Evolutionary conservation across 2,888 invertebrate genomes (phyloP).

Genomic region (Hermodice carunculata): DNA sequence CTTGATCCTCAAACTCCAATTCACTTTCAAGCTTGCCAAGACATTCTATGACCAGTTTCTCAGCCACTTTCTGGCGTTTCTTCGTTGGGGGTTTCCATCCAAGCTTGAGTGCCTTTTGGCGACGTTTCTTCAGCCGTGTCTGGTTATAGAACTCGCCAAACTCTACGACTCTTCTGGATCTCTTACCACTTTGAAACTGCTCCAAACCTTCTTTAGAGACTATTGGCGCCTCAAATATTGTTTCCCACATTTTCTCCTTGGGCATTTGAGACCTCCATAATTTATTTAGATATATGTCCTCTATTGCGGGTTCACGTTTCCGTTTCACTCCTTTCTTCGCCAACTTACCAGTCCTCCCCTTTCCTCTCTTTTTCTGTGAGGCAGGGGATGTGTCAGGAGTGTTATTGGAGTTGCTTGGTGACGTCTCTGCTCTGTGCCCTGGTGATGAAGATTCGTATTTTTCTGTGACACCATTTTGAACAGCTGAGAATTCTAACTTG

Average conservation of each 20-base stretch:
- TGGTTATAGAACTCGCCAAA: conserved; percentile 14
- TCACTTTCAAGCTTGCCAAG: too few species aligned
- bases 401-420: too few species aligned
- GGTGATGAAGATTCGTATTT: background rate
- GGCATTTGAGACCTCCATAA: conserved; percentile 39
- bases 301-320: conserved; percentile 11
- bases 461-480: background rate
- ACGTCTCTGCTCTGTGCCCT: too few species aligned
- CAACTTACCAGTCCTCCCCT: too few species aligned
- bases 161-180: background rate
- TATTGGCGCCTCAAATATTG: conserved; percentile 32
- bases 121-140: conserved; percentile 1
- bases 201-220: background rate
- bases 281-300: conserved; percentile 34
- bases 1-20: too few species aligned
- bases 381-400: too few species aligned
- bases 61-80: background rate
- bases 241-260: conserved; percentile 25
- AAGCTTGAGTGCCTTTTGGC: conserved; percentile 7
- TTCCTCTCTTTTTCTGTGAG: too few species aligned
- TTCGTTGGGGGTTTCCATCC: conserved; percentile 11
- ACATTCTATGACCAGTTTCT: too few species aligned
- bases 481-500: too few species aligned
- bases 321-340: background rate
- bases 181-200: background rate